Evolutionary conservation across 2,113 vertebrate species (phyloP).

Genomic region (Engystomops pustulosus): DNA sequence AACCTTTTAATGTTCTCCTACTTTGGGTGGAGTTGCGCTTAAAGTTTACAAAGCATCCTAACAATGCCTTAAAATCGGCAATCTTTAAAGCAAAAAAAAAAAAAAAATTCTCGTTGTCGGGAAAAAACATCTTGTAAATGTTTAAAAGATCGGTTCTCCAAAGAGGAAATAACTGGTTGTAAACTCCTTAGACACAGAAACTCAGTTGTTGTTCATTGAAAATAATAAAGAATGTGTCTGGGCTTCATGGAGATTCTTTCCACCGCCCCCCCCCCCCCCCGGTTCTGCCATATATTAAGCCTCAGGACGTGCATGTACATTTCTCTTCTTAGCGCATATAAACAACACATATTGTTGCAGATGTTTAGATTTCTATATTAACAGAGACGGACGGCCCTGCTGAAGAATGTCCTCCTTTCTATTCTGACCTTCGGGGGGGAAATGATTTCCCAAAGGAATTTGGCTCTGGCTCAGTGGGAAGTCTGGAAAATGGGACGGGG

Average conservation of each 20-base stretch:
- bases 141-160: neutral
- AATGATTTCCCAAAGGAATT: slow-evolving; percentile 72
- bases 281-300: slow-evolving; percentile 60
- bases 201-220: slow-evolving; percentile 25
- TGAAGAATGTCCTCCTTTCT: slow-evolving; percentile 66
- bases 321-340: slow-evolving; percentile 66
- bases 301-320: slow-evolving; percentile 62
- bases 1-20: too few species aligned
- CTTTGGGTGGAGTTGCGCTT: too few species aligned
- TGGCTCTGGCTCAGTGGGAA: slow-evolving; percentile 66
- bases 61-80: neutral
- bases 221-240: neutral
- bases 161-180: slow-evolving; percentile 53
- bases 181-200: slow-evolving; percentile 30
- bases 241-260: slow-evolving; percentile 45
- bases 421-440: slow-evolving; percentile 68
- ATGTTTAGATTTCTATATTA: slow-evolving; percentile 70
- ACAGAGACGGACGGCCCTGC: slow-evolving; percentile 66
- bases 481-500: slow-evolving; percentile 69
- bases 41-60: neutral
- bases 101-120: neutral
- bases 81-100: neutral
- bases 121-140: slow-evolving; percentile 14
- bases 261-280: too few species aligned
- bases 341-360: slow-evolving; percentile 66